A percentile compares a stretch with the other conserved stretches of the same genome.
Conservation (phyloP, 2,888 invertebrate genomes). For the Agelastica alni region DNA sequence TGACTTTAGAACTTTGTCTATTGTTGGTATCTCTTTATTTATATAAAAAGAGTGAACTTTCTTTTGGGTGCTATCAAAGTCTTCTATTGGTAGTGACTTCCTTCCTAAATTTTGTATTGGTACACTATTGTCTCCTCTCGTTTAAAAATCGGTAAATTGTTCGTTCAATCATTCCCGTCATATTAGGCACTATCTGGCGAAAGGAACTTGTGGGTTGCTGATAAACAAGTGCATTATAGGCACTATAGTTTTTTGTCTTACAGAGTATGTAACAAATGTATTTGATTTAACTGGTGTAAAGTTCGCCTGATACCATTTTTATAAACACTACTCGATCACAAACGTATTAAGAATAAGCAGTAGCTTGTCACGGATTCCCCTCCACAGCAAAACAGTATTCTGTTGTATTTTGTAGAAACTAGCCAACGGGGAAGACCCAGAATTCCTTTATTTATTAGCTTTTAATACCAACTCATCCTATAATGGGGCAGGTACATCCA, state of each 20-base stretch:
- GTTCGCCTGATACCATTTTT: neutral
- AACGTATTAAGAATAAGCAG: too few species aligned
- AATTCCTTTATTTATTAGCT: neutral
- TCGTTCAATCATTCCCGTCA: neutral
- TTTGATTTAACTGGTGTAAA: neutral
- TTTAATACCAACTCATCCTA: neutral
- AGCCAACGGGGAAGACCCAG: neutral
- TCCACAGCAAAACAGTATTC: neutral
- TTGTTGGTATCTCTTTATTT: too few species aligned
- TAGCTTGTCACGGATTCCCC: neutral
- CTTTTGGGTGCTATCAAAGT: neutral
- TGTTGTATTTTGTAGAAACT: neutral
- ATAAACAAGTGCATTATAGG: neutral
- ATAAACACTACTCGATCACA: neutral
- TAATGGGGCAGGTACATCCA: neutral
- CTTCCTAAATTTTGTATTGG: neutral
- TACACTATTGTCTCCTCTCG: neutral
- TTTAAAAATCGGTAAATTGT: neutral
- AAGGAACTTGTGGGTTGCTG: neutral
- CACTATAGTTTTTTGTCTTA: neutral
- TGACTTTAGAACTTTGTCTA: too few species aligned
- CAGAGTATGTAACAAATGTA: neutral
- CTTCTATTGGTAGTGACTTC: neutral
- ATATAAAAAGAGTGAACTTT: too few species aligned
- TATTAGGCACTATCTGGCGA: neutral